Evolutionary conservation across 2,888 invertebrate genomes (phyloP), one percentile per base, ranked within the genome.

Genomic region (Eubasilissa splendida): DNA sequence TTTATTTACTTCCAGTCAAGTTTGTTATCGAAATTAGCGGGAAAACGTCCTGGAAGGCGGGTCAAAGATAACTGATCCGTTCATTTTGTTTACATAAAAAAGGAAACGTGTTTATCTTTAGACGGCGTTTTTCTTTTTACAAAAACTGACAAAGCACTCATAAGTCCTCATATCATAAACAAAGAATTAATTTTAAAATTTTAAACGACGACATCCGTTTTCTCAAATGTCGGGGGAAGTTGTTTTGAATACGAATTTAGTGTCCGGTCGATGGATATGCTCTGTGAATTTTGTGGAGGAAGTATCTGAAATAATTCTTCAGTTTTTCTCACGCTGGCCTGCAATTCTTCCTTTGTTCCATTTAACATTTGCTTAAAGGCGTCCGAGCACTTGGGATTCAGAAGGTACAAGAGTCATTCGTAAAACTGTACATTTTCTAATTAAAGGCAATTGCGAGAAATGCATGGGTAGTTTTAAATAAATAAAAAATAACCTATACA

Each of bases 291-390:
- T 71, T 73, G 63, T 74, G n/a, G 68, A 77, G 80, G 82, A 80
- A 82, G 80, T 70, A 66, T 70, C 71, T 60, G 33, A 56, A 50
- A 56, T 73, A 71, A 59, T 76, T 68, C 66, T 82, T 73, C 73
- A 53, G 53, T 77, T 42, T 76, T 82, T 83, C 83, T 79, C 83
- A 83, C 83, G 83, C 60, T 82, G 74, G 63, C 33, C 73, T 75
- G 33, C 31, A 60, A 53, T 31, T 52, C 65, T 79, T 74, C 77
- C 77, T 74, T 80, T 80, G 80, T 80, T 77, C 76, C 80, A 77
- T 56, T 63, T 63, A 80, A 60, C 60, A 14, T 77, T 59, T 71
- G 73, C 71, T 76, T 65, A 60, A 59, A 75, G 14, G 42, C 50
- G 50, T 22, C 33, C n/a, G 71, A 73, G 56, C 71, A 73, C 71